Conservation (phyloP, 2,888 invertebrate genomes). For the Drosophila multiciliata region DNA sequence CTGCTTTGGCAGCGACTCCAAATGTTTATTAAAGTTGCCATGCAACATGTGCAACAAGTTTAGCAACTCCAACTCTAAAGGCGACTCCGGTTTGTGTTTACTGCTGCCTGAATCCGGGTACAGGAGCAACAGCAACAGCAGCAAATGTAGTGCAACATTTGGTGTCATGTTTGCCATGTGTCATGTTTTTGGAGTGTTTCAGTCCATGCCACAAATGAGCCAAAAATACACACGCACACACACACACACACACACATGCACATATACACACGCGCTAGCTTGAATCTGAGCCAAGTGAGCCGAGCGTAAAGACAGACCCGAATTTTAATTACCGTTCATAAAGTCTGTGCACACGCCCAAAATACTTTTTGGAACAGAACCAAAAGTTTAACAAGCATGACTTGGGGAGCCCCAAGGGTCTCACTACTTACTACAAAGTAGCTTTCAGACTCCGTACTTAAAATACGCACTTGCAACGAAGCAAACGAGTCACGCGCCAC, state of each 20-base stretch:
- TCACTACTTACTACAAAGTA: conserved; percentile 7
- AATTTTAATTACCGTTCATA: conserved; percentile 68
- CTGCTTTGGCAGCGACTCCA: conserved; percentile 42
- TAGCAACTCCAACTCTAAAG: conserved; percentile 59
- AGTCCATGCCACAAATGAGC: conserved; percentile 32
- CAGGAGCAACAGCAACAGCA: conserved; percentile 53
- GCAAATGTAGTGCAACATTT: conserved; percentile 73
- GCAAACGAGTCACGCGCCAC: conserved; percentile 37
- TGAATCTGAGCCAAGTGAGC: conserved; percentile 40
- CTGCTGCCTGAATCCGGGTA: conserved; percentile 64
- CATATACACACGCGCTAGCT: background rate
- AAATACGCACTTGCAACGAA: conserved; percentile 2
- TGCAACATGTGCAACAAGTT: conserved; percentile 75
- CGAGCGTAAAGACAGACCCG: conserved; percentile 50
- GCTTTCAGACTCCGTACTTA: conserved; percentile 3
- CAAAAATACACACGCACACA: conserved; percentile 10
- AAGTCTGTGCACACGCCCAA: conserved; percentile 57
- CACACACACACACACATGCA: conserved; percentile 2
- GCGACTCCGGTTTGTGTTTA: conserved; percentile 62
- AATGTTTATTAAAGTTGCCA: conserved; percentile 56
- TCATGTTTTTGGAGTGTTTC: conserved; percentile 55
- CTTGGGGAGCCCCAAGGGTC: conserved; percentile 31
- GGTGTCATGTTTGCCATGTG: conserved; percentile 54
- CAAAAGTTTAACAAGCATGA: conserved; percentile 75
- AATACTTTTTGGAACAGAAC: conserved; percentile 78